Evolutionary conservation across 1,140 invertebrate genomes (phyloP), one percentile per base, ranked within the genome.

Genomic region (Palaemon carinicauda): DNA sequence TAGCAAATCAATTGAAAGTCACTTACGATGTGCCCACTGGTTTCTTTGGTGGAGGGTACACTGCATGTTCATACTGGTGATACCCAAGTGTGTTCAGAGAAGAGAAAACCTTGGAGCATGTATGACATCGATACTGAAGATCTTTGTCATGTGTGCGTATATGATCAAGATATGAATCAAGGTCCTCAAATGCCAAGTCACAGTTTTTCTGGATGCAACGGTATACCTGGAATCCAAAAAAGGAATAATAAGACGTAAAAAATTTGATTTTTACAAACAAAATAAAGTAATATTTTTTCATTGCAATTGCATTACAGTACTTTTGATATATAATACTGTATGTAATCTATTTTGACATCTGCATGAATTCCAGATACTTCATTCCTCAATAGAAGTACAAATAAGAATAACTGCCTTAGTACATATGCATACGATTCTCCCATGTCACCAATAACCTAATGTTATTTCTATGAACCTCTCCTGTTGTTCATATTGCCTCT

Each of bases 201-300:
- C 94, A 95, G 21, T 92, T 92, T 80, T 92, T 93, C 89, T 95
- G 92, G 50, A 94, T 93, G 90, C 94, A 95, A 89, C 94, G 94
- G 90, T 94, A 95, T 4, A 95, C 94, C 93, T 95, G 91, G 12
- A 90, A 88, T n/a, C n/a, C n/a, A 80, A 5, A 91, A 91, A 78
- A 91, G 91, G 24, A 91, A n/a, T 21, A 4, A 24, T 65, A 24
- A 29, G n/a, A n/a, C n/a, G n/a, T 24, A 65, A 21, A n/a, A 3
- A 12, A 41, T 41, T 41, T 41, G 3, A 41, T 41, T 41, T 41
- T 41, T 41, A 41, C 33, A 41, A 41, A 41, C 33, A 41, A 41
- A 41, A n/a, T n/a, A n/a, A n/a, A n/a, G n/a, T n/a, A n/a, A n/a
- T n/a, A n/a, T n/a, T n/a, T n/a, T n/a, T n/a, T n/a, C n/a, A n/a